Percentiles rank a stretch among this genome's conserved stretches.
phyloP scores from a whole-genome alignment of 2,797 vertebrate genomes.

The Microctenopoma steveboyesi region DNA sequence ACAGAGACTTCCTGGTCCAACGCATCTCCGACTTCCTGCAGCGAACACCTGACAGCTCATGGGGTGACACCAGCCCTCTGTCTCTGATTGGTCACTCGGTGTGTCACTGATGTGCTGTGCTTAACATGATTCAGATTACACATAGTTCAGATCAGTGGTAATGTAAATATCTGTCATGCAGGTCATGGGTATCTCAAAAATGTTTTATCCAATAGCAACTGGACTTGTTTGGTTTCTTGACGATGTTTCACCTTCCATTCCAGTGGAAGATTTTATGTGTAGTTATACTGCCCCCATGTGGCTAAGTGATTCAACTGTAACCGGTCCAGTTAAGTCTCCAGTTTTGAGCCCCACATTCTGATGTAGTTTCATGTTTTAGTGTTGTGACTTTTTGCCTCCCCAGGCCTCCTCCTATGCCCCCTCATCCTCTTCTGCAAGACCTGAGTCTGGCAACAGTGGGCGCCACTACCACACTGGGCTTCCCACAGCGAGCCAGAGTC shows the following conservation, averaged over 20 bases:
- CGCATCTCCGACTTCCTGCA: slow-evolving; percentile 98
- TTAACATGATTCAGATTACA: background rate
- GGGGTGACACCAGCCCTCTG: slow-evolving; percentile 68
- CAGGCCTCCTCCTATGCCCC: slow-evolving; percentile 72
- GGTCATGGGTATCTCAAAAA: no score
- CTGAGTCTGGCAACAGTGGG: slow-evolving; percentile 55
- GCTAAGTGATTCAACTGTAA: background rate
- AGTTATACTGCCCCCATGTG: background rate
- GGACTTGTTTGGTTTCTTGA: no score
- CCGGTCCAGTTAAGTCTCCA: background rate
- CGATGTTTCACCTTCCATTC: no score
- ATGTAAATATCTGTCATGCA: no score
- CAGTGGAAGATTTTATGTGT: background rate
- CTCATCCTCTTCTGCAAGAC: slow-evolving; percentile 34
- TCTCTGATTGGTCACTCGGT: slow-evolving; percentile 76
- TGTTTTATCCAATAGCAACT: no score
- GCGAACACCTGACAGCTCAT: slow-evolving; percentile 87
- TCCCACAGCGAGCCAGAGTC: slow-evolving; percentile 89
- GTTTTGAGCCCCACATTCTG: background rate
- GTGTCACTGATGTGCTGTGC: slow-evolving; percentile 27
- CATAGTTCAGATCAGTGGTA: no score
- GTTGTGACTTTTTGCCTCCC: slow-evolving; percentile 5
- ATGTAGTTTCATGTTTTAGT: background rate
- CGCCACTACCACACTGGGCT: slow-evolving; percentile 81
- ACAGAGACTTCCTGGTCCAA: slow-evolving; percentile 96